phyloP scores from a whole-genome alignment of 2,888 invertebrate genomes.

The Ornithoptera alexandrae region DNA sequence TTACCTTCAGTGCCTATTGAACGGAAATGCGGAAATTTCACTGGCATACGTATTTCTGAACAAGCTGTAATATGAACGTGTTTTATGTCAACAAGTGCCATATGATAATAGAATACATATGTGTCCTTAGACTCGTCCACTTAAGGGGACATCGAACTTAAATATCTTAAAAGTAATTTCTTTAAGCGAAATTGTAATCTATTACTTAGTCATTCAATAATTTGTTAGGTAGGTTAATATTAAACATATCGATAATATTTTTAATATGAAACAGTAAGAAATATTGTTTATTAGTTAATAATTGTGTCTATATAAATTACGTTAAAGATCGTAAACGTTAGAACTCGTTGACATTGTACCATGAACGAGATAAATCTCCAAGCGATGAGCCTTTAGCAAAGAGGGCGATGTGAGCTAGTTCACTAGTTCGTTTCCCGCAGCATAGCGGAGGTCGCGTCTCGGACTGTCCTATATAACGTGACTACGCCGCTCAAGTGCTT shows the following conservation, averaged over 20 bases:
- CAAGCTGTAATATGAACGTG: conserved; percentile 9
- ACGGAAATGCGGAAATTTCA: conserved; percentile 40
- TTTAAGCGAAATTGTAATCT: conserved; percentile 1
- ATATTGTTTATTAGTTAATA: neutral
- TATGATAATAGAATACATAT: neutral
- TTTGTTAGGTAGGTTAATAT: neutral
- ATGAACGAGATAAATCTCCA: conserved; percentile 10
- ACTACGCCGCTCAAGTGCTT: conserved; percentile 60
- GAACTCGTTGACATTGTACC: conserved; percentile 27
- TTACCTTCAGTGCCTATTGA: conserved; percentile 53
- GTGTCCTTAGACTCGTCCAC: conserved; percentile 1
- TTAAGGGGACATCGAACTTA: conserved; percentile 5
- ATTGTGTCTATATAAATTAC: neutral
- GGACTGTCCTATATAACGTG: conserved; percentile 73
- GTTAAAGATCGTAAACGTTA: conserved; percentile 1
- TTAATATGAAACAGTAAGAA: neutral
- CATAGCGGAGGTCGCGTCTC: conserved; percentile 64
- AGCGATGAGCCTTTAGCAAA: conserved; percentile 26
- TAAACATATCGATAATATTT: neutral
- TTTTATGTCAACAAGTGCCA: neutral
- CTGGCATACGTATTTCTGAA: conserved; percentile 15
- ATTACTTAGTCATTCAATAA: neutral
- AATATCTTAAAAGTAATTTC: neutral
- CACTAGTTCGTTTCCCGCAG: conserved; percentile 50
- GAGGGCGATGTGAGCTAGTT: conserved; percentile 25